Percentiles rank a stretch among this genome's conserved stretches.
phyloP scores from a whole-genome alignment of 1,140 invertebrate genomes.

The Anoplolepis gracilipes region DNA sequence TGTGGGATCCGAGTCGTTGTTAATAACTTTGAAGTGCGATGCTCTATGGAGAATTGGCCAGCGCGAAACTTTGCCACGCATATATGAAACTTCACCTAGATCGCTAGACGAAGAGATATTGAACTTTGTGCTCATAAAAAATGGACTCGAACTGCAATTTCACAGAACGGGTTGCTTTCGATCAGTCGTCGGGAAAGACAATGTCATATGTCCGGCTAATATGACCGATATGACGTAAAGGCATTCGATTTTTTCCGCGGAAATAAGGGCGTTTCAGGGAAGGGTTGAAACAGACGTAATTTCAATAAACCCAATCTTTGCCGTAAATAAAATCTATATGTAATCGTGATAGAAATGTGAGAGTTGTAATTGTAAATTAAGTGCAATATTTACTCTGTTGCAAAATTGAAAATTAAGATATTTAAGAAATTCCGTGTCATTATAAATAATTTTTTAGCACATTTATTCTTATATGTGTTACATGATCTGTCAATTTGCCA shows the following conservation, averaged over 20 bases:
- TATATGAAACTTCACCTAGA: neutral
- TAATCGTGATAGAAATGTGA: neutral
- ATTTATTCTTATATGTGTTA: neutral
- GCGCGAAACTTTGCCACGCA: slow-evolving; percentile 18
- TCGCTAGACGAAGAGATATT: slow-evolving; percentile 47
- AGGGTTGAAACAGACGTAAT: neutral
- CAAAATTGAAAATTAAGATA: neutral
- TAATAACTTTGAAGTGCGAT: slow-evolving; percentile 24
- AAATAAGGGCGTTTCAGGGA: slow-evolving; percentile 31
- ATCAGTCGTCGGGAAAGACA: slow-evolving; percentile 29
- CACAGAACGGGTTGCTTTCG: slow-evolving; percentile 38
- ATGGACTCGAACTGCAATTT: slow-evolving; percentile 44
- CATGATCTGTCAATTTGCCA: neutral
- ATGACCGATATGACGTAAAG: slow-evolving; percentile 52
- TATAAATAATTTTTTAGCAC: neutral
- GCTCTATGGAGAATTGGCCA: slow-evolving; percentile 5
- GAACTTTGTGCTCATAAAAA: slow-evolving; percentile 50
- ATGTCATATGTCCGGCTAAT: slow-evolving; percentile 45
- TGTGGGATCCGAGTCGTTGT: slow-evolving; percentile 32
- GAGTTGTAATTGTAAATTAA: neutral
- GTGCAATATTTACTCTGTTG: neutral
- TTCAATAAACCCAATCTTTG: neutral
- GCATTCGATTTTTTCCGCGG: slow-evolving; percentile 30
- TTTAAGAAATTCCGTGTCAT: neutral
- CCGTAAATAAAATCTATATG: neutral